phyloP scores from a whole-genome alignment of 2,888 invertebrate species.

The Drosophila mercatorum region DNA sequence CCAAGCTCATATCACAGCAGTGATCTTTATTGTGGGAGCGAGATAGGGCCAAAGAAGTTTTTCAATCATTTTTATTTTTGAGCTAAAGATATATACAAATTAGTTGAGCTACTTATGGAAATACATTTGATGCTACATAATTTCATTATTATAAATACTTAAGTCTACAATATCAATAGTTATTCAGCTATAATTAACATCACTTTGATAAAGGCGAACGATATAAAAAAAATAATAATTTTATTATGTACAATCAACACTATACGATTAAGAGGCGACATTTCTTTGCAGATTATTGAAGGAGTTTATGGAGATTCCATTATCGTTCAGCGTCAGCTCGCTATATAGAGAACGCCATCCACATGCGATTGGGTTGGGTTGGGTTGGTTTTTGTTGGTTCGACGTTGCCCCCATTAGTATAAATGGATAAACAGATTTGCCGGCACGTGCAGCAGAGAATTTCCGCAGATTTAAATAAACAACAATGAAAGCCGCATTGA shows the following conservation, averaged over 20 bases:
- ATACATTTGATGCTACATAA: slow-evolving; percentile 27
- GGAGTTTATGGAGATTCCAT: slow-evolving; percentile 71
- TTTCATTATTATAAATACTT: slow-evolving; percentile 39
- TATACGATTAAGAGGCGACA: slow-evolving; percentile 23
- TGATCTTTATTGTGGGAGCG: slow-evolving; percentile 37
- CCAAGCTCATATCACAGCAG: background rate
- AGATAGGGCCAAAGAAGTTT: background rate
- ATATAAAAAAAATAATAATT: slow-evolving; percentile 9
- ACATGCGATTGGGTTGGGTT: slow-evolving; percentile 26
- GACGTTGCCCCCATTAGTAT: slow-evolving; percentile 33
- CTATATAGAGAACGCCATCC: slow-evolving; percentile 56
- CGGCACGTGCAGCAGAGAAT: slow-evolving; percentile 57
- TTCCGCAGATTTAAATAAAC: slow-evolving; percentile 58
- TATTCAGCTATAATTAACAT: background rate
- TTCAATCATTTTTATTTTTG: slow-evolving; percentile 25
- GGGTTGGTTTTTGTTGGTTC: slow-evolving; percentile 26
- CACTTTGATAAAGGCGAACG: slow-evolving; percentile 10
- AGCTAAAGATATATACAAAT: slow-evolving; percentile 35
- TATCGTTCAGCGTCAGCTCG: slow-evolving; percentile 81
- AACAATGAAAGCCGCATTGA: slow-evolving; percentile 52
- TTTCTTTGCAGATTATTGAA: slow-evolving; percentile 54
- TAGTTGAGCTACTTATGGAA: slow-evolving; percentile 30
- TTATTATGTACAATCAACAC: slow-evolving; percentile 41
- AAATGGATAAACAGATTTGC: slow-evolving; percentile 54
- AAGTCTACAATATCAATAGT: slow-evolving; percentile 8